These are phyloP conservation scores for Craniophora ligustri DNA, from an alignment of 2,888 invertebrate species.

Conservation along the genomic window DNA sequence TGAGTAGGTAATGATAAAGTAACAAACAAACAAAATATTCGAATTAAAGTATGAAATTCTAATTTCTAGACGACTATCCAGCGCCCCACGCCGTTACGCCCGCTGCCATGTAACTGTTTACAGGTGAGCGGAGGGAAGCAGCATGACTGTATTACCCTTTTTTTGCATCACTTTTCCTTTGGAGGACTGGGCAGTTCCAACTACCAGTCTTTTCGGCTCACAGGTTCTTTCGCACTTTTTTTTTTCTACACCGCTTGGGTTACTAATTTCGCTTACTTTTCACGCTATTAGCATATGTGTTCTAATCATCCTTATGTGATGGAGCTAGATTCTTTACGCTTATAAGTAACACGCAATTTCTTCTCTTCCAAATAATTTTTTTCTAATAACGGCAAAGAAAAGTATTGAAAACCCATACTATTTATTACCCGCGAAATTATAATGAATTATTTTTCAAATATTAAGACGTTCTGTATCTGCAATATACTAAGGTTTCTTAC, in stretches of 20 bases:
- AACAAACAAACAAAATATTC: conserved; percentile 5
- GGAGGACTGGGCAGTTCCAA: background rate
- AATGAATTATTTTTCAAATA: too few species aligned
- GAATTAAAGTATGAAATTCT: conserved; percentile 35
- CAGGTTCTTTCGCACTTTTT: conserved; percentile 1
- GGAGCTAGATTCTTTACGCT: too few species aligned
- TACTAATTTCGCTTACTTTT: conserved; percentile 3
- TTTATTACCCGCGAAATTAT: too few species aligned
- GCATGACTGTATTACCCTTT: conserved; percentile 31
- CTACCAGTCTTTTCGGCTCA: background rate
- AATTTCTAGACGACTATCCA: conserved; percentile 50
- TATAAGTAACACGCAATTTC: too few species aligned
- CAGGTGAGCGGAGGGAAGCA: conserved; percentile 50
- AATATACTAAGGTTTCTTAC: too few species aligned
- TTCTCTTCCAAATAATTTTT: too few species aligned
- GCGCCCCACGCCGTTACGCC: conserved; percentile 35
- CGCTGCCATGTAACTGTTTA: conserved; percentile 51
- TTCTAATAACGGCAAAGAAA: too few species aligned
- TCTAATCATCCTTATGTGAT: too few species aligned
- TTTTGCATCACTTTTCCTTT: conserved; percentile 24
- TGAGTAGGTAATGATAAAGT: too few species aligned
- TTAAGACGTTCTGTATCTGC: too few species aligned
- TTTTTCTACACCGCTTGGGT: conserved; percentile 2
- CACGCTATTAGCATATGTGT: conserved; percentile 2
- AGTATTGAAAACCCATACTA: too few species aligned